These are phyloP conservation scores for Zootoca vivipara DNA, from an alignment of 2,113 vertebrate genomes.

Conservation along the genomic window DNA sequence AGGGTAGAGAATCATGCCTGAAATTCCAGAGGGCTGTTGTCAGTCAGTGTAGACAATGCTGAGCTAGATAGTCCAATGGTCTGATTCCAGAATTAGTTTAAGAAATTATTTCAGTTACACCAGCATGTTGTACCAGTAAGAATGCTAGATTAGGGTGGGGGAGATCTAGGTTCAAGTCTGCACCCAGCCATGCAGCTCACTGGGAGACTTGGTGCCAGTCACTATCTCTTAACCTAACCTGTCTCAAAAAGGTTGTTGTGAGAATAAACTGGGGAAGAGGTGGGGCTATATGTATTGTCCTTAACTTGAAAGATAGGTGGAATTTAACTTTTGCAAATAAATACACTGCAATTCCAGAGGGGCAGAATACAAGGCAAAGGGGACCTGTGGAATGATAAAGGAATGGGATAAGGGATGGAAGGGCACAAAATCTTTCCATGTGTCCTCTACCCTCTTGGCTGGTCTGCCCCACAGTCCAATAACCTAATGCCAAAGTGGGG, in stretches of 20 bases:
- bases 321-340: neutral
- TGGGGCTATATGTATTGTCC: neutral
- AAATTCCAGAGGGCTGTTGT: too few species aligned
- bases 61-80: too few species aligned
- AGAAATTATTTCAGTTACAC: too few species aligned
- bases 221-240: neutral
- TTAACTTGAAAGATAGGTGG: neutral
- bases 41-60: too few species aligned
- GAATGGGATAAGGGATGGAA: neutral
- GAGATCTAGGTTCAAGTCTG: too few species aligned
- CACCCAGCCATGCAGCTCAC: neutral
- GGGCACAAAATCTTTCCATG: too few species aligned
- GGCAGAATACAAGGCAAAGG: neutral
- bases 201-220: neutral
- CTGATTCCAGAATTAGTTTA: too few species aligned
- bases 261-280: neutral
- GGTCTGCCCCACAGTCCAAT: rapidly evolving
- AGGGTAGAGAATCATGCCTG: too few species aligned
- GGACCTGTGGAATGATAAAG: neutral
- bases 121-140: too few species aligned
- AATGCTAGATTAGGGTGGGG: too few species aligned
- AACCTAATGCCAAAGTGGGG: rapidly evolving
- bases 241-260: neutral
- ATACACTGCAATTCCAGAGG: neutral
- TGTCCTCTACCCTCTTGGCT: rapidly evolving